phyloP scores from a whole-genome alignment of 1,140 invertebrate genomes.

The Propsilocerus akamusi region DNA sequence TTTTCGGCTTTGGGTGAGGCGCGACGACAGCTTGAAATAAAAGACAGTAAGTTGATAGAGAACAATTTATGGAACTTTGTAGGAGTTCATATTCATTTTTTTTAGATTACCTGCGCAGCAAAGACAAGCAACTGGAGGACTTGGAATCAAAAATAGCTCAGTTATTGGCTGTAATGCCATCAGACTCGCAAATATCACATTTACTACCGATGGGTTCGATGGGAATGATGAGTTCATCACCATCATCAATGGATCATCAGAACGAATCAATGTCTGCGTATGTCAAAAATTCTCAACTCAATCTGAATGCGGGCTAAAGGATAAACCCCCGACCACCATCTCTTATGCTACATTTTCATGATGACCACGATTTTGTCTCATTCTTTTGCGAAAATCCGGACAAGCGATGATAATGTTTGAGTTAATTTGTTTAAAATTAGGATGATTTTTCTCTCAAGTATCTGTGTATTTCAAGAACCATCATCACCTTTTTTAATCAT shows the following conservation, averaged over 20 bases:
- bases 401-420: too few relatives aligned
- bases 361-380: too few relatives aligned
- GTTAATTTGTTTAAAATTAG: too few relatives aligned
- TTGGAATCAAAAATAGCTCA: conserved; percentile 81
- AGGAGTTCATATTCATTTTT: conserved; percentile 10
- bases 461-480: too few relatives aligned
- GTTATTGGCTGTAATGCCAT: conserved; percentile 79
- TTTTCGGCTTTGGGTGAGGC: conserved; percentile 91
- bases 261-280: background rate
- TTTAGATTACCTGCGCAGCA: conserved; percentile 52
- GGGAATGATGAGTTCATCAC: background rate
- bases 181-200: conserved; percentile 27
- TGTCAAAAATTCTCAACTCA: background rate
- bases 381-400: too few relatives aligned
- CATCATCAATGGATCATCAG: background rate
- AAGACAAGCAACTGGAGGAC: conserved; percentile 80
- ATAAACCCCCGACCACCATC: too few relatives aligned
- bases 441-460: too few relatives aligned
- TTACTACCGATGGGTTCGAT: background rate
- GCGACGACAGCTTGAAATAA: conserved; percentile 80
- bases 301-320: background rate
- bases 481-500: too few relatives aligned
- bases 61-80: background rate
- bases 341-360: too few relatives aligned
- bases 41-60: conserved; percentile 53